These are phyloP conservation scores for Prinia subflava DNA, from an alignment of 2,113 vertebrate species.

Conservation along the genomic window DNA sequence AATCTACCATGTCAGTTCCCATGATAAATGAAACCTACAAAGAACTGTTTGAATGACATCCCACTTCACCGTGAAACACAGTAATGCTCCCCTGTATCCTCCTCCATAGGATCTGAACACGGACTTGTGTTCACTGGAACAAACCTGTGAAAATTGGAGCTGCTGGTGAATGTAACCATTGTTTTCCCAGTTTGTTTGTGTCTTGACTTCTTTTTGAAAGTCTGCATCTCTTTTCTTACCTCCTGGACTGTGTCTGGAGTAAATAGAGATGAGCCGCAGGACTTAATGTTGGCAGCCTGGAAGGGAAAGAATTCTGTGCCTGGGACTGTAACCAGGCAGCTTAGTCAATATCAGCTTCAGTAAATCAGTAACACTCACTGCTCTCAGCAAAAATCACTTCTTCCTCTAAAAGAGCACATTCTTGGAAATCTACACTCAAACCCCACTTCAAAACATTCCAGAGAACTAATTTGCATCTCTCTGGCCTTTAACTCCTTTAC, in stretches of 20 bases:
- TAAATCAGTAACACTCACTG: conserved; percentile 16
- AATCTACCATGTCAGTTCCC: neutral
- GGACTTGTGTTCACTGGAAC: neutral
- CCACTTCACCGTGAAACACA: neutral
- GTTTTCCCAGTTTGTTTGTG: neutral
- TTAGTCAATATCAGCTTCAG: conserved; percentile 25
- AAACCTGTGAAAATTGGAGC: neutral
- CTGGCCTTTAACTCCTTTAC: neutral
- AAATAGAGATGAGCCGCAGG: conserved; percentile 17
- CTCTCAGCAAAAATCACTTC: conserved; percentile 8
- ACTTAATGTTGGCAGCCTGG: neutral
- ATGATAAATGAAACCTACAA: neutral
- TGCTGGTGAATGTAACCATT: neutral
- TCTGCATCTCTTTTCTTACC: neutral
- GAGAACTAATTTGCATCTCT: neutral
- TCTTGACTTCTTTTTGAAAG: neutral
- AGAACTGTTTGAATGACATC: neutral
- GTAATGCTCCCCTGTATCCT: neutral
- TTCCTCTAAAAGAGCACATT: conserved; percentile 34
- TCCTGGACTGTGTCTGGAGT: neutral
- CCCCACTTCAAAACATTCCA: neutral
- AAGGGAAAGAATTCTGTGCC: conserved; percentile 33
- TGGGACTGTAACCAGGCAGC: conserved; percentile 14
- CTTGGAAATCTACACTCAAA: neutral
- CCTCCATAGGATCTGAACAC: neutral